Conservation (phyloP, 2,888 invertebrate genomes). For the Capitulum mitella region DNA sequence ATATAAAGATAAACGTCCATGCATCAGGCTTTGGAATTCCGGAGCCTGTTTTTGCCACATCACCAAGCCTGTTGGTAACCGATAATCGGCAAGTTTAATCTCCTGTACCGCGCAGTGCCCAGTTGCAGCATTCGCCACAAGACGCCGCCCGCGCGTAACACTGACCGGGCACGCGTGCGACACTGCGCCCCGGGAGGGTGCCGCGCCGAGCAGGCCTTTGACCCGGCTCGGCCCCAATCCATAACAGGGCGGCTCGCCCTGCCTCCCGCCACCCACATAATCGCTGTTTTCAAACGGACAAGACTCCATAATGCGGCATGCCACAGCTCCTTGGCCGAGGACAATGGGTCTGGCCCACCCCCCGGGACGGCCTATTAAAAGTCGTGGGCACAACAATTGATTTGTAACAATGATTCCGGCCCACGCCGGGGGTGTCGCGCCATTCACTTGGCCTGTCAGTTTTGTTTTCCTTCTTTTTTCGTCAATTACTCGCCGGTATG, state of each 20-base stretch:
- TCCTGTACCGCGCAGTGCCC: too few species aligned
- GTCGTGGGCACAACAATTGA: conserved; percentile 20
- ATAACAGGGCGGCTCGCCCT: background rate
- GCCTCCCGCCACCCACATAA: conserved; percentile 13
- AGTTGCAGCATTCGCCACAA: too few species aligned
- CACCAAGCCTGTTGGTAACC: too few species aligned
- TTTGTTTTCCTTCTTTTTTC: conserved; percentile 20
- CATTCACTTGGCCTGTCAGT: background rate
- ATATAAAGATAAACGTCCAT: too few species aligned
- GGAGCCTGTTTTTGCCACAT: too few species aligned
- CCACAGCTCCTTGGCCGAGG: conserved; percentile 17
- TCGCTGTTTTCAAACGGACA: conserved; percentile 21
- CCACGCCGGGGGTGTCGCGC: conserved; percentile 5
- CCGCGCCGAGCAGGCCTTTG: conserved; percentile 6
- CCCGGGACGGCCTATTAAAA: conserved; percentile 9
- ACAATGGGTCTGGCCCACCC: background rate
- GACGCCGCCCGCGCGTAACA: too few species aligned
- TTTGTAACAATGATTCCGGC: conserved; percentile 13
- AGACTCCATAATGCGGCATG: background rate
- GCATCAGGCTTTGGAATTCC: too few species aligned
- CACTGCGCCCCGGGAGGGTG: too few species aligned
- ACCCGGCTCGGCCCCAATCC: background rate
- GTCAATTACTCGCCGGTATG: background rate
- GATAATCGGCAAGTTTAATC: too few species aligned
- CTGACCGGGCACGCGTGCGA: too few species aligned